A percentile compares a stretch with the other conserved stretches of the same genome.
phyloP scores from a whole-genome alignment of 1,140 invertebrate genomes.

The Brachionus paranguensis region DNA sequence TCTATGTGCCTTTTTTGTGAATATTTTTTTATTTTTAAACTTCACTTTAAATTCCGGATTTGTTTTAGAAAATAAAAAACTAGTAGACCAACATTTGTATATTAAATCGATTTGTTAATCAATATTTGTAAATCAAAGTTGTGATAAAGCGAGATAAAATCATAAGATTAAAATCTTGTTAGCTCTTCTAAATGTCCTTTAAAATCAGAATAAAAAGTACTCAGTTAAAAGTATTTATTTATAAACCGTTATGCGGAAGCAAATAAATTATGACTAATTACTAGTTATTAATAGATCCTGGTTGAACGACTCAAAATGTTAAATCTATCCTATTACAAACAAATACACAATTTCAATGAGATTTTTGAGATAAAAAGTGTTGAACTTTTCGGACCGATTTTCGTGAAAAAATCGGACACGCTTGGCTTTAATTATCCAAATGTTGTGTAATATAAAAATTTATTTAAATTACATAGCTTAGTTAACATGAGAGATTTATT shows the following conservation, averaged over 20 bases:
- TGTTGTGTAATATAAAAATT: not conserved
- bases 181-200: not conserved
- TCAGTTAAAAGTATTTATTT: not conserved
- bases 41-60: not conserved
- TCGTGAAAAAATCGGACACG: not conserved
- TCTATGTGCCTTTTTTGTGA: too few relatives aligned
- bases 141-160: not conserved
- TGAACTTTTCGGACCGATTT: not conserved
- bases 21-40: not conserved
- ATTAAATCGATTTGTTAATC: not conserved
- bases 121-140: constrained; percentile 3
- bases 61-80: not conserved
- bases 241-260: not conserved
- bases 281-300: not conserved
- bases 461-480: not conserved
- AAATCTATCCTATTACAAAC: not conserved
- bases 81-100: too few relatives aligned
- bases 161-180: not conserved
- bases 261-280: not conserved
- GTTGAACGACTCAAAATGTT: not conserved
- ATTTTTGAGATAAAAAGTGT: not conserved
- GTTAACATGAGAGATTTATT: not conserved
- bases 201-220: not conserved
- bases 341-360: not conserved
- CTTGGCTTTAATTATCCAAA: not conserved